These are phyloP conservation scores for Spongilla lacustris DNA, from an alignment of 37 sponge, comb jelly and placozoan species.

Conservation along the genomic window DNA sequence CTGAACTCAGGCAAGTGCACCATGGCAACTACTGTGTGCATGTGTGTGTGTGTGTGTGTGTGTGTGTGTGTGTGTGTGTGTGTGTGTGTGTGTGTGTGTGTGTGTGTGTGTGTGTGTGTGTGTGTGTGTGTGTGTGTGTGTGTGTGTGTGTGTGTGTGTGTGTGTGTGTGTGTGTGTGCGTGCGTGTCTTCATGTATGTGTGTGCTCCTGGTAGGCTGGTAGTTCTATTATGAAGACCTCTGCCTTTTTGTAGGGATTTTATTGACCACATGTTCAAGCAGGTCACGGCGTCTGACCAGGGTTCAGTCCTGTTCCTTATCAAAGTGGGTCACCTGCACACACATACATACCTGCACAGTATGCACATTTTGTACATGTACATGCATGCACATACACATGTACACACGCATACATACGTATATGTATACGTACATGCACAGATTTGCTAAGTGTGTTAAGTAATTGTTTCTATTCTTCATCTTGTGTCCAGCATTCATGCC, in stretches of 20 bases:
- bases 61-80: too few species aligned
- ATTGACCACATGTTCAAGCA: constrained; percentile 58
- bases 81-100: too few species aligned
- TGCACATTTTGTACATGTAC: too few species aligned
- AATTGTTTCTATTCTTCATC: background rate
- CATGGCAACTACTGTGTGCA: background rate
- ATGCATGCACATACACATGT: too few species aligned
- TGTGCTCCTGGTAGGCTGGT: background rate
- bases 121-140: too few species aligned
- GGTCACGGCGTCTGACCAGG: constrained; percentile 27
- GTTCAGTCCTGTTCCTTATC: constrained; percentile 59
- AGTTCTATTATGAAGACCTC: background rate
- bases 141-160: background rate
- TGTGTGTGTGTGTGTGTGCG: too few species aligned
- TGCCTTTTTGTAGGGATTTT: constrained; percentile 35
- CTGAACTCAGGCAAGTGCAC: constrained; percentile 38
- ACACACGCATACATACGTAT: background rate
- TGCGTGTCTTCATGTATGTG: background rate
- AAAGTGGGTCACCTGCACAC: constrained; percentile 16
- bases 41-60: too few species aligned
- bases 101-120: too few species aligned
- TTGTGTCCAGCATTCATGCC: constrained; percentile 43
- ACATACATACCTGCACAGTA: background rate
- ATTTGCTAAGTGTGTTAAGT: background rate
- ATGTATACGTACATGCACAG: background rate